These are phyloP conservation scores for Musca domestica DNA, from an alignment of 1,140 invertebrate genomes.

Conservation along the genomic window DNA sequence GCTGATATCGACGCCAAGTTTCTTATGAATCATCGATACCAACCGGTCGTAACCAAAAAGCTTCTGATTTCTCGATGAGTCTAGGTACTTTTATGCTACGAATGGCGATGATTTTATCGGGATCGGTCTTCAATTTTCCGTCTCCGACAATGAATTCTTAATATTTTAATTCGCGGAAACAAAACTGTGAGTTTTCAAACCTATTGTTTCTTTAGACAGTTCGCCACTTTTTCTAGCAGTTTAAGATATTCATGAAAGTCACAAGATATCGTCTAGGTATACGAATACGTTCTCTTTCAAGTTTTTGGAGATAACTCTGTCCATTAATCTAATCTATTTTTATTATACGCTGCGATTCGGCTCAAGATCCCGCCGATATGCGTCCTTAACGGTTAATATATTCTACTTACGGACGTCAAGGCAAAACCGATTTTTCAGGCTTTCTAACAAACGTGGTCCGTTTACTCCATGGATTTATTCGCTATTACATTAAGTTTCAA, in stretches of 20 bases:
- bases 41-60: too few relatives aligned
- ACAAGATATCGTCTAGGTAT: conserved; percentile 25
- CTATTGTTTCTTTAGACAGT: neutral
- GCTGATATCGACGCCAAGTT: too few relatives aligned
- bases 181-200: neutral
- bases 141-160: too few relatives aligned
- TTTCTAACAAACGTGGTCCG: neutral
- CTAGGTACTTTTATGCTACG: too few relatives aligned
- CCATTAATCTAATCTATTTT: conserved; percentile 24
- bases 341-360: conserved; percentile 27
- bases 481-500: neutral
- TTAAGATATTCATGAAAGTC: too few relatives aligned
- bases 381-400: conserved; percentile 44
- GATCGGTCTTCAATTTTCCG: too few relatives aligned
- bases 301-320: neutral
- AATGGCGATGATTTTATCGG: too few relatives aligned
- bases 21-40: too few relatives aligned
- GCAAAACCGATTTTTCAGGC: conserved; percentile 36
- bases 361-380: conserved; percentile 38
- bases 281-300: conserved; percentile 18
- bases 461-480: neutral
- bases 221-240: too few relatives aligned
- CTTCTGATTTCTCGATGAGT: too few relatives aligned
- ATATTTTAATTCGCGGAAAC: neutral
- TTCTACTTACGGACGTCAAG: conserved; percentile 51